Evolutionary conservation across 2,113 vertebrate genomes (phyloP).

Genomic region (Grammomys dolichurus): DNA sequence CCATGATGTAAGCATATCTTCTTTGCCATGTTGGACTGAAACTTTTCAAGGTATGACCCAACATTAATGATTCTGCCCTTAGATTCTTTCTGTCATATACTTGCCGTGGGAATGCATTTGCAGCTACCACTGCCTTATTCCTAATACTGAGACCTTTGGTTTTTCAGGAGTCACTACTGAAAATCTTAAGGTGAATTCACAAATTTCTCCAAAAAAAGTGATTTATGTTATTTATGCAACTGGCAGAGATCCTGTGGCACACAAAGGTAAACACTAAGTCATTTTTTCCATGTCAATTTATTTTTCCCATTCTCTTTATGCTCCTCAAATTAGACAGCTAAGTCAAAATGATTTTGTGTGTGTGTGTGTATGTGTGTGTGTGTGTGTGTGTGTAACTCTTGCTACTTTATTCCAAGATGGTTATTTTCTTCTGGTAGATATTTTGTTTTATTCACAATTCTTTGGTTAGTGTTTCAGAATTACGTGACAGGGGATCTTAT

Average conservation of each 20-base stretch:
- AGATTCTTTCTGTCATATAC: neutral
- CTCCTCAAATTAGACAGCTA: neutral
- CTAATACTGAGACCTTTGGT: neutral
- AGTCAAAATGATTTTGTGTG: neutral
- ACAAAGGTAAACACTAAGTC: neutral
- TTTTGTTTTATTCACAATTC: neutral
- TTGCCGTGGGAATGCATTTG: neutral
- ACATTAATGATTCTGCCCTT: neutral
- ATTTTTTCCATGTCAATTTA: neutral
- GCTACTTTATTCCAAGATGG: neutral
- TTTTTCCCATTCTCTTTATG: neutral
- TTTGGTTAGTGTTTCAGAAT: neutral
- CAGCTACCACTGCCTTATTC: neutral
- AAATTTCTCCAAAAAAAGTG: neutral
- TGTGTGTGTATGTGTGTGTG: too few species aligned
- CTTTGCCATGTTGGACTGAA: neutral
- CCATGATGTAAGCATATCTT: neutral
- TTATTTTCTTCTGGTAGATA: neutral
- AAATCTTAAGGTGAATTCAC: neutral
- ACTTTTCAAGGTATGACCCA: too few species aligned
- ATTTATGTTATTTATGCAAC: neutral
- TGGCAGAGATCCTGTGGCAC: neutral
- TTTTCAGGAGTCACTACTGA: neutral
- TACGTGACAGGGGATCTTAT: neutral
- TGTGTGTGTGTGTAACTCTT: neutral